A percentile compares a stretch with the other conserved stretches of the same genome.
phyloP scores from a whole-genome alignment of 64 coral and sea anemone genomes.

The Montipora capricornis region DNA sequence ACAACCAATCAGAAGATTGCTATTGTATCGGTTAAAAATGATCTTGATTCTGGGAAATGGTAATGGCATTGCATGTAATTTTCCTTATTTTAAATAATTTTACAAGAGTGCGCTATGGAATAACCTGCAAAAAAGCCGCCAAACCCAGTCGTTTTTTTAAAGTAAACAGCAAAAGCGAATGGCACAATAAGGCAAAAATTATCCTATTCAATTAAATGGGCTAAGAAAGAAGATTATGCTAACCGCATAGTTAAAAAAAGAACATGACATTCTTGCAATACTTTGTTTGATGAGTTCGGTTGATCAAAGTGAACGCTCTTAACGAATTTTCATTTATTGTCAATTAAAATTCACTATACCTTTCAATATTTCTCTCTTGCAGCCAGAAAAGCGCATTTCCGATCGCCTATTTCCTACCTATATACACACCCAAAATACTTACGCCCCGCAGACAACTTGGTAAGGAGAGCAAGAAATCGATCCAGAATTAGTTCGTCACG shows the following conservation, averaged over 20 bases:
- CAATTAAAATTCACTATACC: conserved; percentile 51
- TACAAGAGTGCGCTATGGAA: background rate
- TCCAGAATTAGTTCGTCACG: background rate
- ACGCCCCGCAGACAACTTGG: background rate
- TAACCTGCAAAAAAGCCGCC: background rate
- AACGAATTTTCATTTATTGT: conserved; percentile 16
- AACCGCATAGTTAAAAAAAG: background rate
- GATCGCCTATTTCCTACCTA: no score
- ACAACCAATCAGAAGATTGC: no score
- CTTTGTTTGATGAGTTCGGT: background rate
- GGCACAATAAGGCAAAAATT: background rate
- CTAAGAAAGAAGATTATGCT: background rate
- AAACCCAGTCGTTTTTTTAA: background rate
- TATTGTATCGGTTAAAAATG: background rate
- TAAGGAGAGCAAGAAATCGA: background rate
- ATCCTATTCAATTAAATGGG: conserved; percentile 31
- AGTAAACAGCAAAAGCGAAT: background rate
- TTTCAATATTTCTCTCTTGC: no score
- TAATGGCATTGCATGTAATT: background rate
- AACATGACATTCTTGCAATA: conserved; percentile 36
- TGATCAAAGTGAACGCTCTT: conserved; percentile 6
- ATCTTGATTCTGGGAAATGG: background rate
- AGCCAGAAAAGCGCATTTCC: no score
- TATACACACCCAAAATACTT: background rate
- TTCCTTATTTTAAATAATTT: background rate